A percentile compares a stretch with the other conserved stretches of the same genome.
phyloP scores from a whole-genome alignment of 2,797 vertebrate genomes.

The Semaprochilodus insignis region DNA sequence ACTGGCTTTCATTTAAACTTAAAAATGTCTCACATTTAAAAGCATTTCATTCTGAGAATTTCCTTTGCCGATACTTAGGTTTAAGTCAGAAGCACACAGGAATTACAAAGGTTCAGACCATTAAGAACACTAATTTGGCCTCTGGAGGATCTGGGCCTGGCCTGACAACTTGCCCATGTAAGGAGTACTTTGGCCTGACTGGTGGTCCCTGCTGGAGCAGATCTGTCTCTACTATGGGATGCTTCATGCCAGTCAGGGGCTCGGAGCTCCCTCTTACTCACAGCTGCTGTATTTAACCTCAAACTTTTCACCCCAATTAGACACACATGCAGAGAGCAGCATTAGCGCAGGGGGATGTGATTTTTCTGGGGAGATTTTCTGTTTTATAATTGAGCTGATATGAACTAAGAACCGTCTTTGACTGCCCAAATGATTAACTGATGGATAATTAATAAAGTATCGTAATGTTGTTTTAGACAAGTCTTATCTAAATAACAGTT shows the following conservation, averaged over 20 bases:
- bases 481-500: too few relatives aligned
- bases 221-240: slow-evolving; percentile 40
- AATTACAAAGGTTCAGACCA: slow-evolving; percentile 57
- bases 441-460: too few relatives aligned
- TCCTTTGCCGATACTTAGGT: background rate
- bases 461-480: too few relatives aligned
- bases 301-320: slow-evolving; percentile 17
- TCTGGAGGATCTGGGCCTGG: slow-evolving; percentile 59
- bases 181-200: slow-evolving; percentile 54
- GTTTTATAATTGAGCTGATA: background rate
- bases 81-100: slow-evolving; percentile 51
- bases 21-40: background rate
- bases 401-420: background rate
- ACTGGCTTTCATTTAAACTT: background rate
- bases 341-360: slow-evolving; percentile 50
- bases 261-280: slow-evolving; percentile 23
- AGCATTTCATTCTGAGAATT: background rate
- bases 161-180: slow-evolving; percentile 63
- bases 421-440: background rate
- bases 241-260: slow-evolving; percentile 40
- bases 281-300: slow-evolving; percentile 71
- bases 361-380: background rate
- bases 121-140: slow-evolving; percentile 59
- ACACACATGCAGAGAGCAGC: slow-evolving; percentile 41
- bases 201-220: slow-evolving; percentile 55